A percentile compares a stretch with the other conserved stretches of the same genome.
Evolutionary conservation across 2,797 vertebrate genomes (phyloP).

Genomic region (Coregonus suidteri): DNA sequence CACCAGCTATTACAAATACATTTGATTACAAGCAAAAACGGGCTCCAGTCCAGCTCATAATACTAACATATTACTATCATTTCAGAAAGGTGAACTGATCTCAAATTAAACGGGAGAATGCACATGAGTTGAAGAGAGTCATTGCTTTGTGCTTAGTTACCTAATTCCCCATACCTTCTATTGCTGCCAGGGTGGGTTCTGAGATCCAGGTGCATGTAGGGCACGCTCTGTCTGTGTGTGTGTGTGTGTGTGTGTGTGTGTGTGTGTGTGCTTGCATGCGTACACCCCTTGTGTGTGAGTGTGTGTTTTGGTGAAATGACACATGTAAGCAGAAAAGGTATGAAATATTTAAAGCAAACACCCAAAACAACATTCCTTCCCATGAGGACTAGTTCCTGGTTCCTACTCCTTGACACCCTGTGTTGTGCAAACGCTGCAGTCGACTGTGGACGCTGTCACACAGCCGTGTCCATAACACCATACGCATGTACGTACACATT

Average conservation of each 20-base stretch:
- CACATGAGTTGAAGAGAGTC: neutral
- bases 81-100: neutral
- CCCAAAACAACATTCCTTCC: neutral
- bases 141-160: neutral
- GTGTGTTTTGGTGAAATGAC: neutral
- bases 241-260: constrained; percentile 10
- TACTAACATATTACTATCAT: neutral
- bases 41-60: too few species aligned
- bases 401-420: neutral
- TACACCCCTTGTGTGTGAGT: neutral
- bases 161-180: neutral
- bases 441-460: neutral
- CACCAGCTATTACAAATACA: too few species aligned
- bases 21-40: too few species aligned
- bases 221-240: neutral
- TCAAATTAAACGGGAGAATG: neutral
- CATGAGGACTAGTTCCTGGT: neutral
- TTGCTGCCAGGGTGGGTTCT: neutral
- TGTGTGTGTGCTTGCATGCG: neutral
- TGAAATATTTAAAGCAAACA: neutral
- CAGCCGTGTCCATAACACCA: neutral
- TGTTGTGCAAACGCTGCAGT: constrained; percentile 22
- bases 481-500: neutral
- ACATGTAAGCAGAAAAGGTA: neutral
- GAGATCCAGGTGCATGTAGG: constrained; percentile 13